Conservation (phyloP, 2,888 invertebrate genomes). For the Mechanitis mazaeus region DNA sequence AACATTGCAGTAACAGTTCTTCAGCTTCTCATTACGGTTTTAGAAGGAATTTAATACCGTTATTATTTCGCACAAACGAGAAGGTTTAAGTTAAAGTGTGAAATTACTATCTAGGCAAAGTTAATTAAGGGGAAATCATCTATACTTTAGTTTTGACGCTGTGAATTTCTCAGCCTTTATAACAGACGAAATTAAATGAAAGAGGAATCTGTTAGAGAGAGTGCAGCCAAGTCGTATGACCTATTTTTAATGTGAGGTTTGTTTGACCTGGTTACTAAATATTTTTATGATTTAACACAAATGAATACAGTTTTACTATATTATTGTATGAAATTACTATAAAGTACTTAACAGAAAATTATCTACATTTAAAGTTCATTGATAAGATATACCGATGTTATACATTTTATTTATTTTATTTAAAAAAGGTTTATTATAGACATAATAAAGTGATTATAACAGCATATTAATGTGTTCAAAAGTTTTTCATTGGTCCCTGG, state of each 20-base stretch:
- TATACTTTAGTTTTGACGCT: conserved; percentile 16
- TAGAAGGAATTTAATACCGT: neutral
- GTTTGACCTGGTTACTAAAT: too few relatives aligned
- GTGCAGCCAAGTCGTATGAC: neutral
- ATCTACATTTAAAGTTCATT: too few relatives aligned
- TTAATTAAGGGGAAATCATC: conserved; percentile 20
- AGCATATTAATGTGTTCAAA: neutral
- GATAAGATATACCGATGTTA: neutral
- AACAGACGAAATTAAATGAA: conserved; percentile 17
- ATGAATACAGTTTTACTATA: too few relatives aligned
- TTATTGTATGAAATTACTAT: too few relatives aligned
- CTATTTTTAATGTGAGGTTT: neutral
- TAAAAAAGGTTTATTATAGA: neutral
- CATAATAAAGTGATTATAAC: neutral
- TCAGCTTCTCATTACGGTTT: neutral
- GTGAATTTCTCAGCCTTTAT: conserved; percentile 14
- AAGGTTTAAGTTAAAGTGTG: conserved; percentile 6
- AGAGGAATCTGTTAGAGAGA: neutral
- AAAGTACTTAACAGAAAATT: too few relatives aligned
- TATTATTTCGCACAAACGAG: conserved; percentile 8
- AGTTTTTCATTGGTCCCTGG: neutral
- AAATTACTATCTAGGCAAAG: conserved; percentile 14
- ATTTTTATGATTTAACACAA: too few relatives aligned
- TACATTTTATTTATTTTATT: neutral
- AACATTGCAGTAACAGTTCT: too few relatives aligned